Percentiles rank a stretch among this genome's conserved stretches.
Evolutionary conservation across 2,888 invertebrate species (phyloP).

Genomic region (Neoascia interrupta): DNA sequence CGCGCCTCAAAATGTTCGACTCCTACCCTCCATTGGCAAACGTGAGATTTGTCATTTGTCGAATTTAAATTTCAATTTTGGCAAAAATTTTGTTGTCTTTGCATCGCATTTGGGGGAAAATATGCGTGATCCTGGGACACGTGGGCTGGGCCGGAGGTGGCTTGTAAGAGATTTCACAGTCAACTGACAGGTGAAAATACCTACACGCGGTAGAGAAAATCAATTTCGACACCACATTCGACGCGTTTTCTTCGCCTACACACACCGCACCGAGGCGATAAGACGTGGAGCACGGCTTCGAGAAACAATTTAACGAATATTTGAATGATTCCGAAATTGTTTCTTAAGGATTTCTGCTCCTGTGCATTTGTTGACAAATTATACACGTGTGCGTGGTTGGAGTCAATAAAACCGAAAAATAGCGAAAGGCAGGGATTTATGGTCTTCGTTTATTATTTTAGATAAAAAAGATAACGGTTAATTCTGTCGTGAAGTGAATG

Average conservation of each 20-base stretch:
- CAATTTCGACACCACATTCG: conserved; percentile 50
- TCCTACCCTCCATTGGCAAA: conserved; percentile 41
- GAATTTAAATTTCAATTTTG: conserved; percentile 78
- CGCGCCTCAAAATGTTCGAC: conserved; percentile 21
- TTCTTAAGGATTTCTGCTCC: conserved; percentile 60
- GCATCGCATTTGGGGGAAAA: conserved; percentile 5
- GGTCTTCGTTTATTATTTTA: too few relatives aligned
- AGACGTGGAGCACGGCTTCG: conserved; percentile 19
- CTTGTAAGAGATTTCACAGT: conserved; percentile 3
- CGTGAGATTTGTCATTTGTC: conserved; percentile 76
- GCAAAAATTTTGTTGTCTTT: conserved; percentile 16
- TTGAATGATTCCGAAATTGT: conserved; percentile 67
- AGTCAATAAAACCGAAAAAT: conserved; percentile 18
- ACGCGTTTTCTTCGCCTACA: conserved; percentile 2
- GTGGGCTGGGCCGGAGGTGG: not conserved
- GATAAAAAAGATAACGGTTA: too few relatives aligned
- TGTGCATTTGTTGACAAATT: conserved; percentile 63
- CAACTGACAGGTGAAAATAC: conserved; percentile 55
- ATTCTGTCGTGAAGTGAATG: too few relatives aligned
- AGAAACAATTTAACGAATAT: conserved; percentile 59
- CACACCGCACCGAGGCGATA: not conserved
- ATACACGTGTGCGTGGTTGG: conserved; percentile 14
- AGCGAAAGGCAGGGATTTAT: not conserved
- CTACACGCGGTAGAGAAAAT: conserved; percentile 41
- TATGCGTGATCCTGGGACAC: conserved; percentile 23